Base-by-base conservation (phyloP, 2,888 invertebrate species). In the Hirtodrosophila cameraria region DNA sequence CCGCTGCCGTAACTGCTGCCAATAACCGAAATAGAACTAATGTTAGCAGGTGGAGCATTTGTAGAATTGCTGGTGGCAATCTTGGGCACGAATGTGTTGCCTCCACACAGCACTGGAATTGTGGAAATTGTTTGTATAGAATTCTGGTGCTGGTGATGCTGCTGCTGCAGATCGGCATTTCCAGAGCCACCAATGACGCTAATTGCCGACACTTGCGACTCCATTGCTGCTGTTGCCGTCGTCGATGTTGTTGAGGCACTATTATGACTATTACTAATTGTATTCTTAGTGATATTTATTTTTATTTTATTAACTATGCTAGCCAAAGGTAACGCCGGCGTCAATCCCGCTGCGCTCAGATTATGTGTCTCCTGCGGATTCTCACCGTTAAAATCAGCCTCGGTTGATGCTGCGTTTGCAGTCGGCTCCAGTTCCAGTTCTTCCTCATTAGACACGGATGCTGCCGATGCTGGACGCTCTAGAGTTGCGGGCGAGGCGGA, bases 271-370 rank as follows among this genome's bases (percentile, higher is more conserved):
- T 90, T 89, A 76, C 91, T 89, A 88, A 91, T 91, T 84, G 92
- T 90, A 86, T 94, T 92, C 90, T 95, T 96, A 77, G 94, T 94
- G 86, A 96, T 96, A 92, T 96, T 96, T 90, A 96, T 96, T 86
- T 95, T 94, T 71, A 96, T 96, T 88, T 93, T 94, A 78, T 93
- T 93, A 84, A 89, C 88, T 62, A 91, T 85, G 80, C 88, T 82
- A 15, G 90, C 86, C 84, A 90, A 75, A 72, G 90, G 85, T 84
- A 90, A 92, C 45, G 86, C 82, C 61, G 86, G 82, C 80, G 89
- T 83, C 5, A 91, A 79, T 13, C 92, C 91, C 8, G 92, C 82
- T 66, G 88, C 79, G 52, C 89, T 89, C 50, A 89, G 65, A 67
- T 89, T 89, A 60, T 89, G 90, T 1, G 93, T 91, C 50, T 93